phyloP scores from a whole-genome alignment of 2,888 invertebrate genomes.

The Anticlea derivata region DNA sequence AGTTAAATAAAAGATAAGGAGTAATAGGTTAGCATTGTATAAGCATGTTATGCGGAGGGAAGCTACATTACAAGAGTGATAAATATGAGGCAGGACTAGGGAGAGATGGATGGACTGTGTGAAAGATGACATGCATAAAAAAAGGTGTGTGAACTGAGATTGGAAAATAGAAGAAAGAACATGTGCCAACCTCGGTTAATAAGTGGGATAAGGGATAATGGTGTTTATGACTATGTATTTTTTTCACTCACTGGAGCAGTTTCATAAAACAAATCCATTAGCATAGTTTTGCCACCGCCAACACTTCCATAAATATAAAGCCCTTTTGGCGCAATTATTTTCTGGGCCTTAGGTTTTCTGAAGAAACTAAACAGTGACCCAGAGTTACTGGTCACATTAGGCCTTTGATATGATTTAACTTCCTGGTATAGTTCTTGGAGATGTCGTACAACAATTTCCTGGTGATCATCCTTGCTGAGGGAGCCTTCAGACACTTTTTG shows the following conservation, averaged over 20 bases:
- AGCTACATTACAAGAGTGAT: too few species aligned
- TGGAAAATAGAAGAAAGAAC: too few species aligned
- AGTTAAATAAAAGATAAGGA: too few species aligned
- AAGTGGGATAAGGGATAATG: too few species aligned
- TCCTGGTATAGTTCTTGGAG: conserved; percentile 88
- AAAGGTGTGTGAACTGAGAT: too few species aligned
- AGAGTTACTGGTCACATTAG: conserved; percentile 44
- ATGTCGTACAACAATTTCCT: conserved; percentile 86
- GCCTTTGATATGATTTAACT: conserved; percentile 82
- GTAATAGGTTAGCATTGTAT: too few species aligned
- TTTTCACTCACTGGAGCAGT: conserved; percentile 65
- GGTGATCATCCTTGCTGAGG: conserved; percentile 88
- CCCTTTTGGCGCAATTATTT: conserved; percentile 87
- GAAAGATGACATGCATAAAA: too few species aligned
- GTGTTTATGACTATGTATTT: too few species aligned
- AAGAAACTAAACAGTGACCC: conserved; percentile 66
- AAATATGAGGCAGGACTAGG: too few species aligned
- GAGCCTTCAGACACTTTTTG: conserved; percentile 84
- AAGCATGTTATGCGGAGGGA: too few species aligned
- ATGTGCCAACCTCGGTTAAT: too few species aligned
- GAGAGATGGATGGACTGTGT: too few species aligned
- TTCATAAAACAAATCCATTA: conserved; percentile 99
- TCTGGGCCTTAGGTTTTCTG: conserved; percentile 62
- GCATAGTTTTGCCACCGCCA: conserved; percentile 98
- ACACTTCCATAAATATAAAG: conserved; percentile 95